Evolutionary conservation across 1,140 invertebrate genomes (phyloP).

Genomic region (Pollicipes pollicipes): DNA sequence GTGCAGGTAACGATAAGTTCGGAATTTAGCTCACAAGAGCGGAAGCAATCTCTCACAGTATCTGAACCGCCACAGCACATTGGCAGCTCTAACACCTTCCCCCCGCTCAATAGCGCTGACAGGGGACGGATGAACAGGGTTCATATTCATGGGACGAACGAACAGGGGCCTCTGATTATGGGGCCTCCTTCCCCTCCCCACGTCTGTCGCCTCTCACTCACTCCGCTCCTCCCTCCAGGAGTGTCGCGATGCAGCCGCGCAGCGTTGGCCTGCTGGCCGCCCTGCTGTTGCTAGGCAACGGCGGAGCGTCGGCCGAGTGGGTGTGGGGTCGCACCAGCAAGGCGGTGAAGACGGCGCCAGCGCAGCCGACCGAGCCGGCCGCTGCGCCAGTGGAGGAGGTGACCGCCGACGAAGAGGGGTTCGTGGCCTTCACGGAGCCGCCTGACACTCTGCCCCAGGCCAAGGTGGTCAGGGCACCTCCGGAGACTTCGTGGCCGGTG

Average conservation of each 20-base stretch:
- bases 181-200: too few relatives aligned
- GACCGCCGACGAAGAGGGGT: neutral
- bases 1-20: too few relatives aligned
- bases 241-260: neutral
- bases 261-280: neutral
- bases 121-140: too few relatives aligned
- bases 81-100: too few relatives aligned
- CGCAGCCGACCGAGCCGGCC: neutral
- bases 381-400: neutral
- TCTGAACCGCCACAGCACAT: too few relatives aligned
- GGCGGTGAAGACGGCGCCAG: neutral
- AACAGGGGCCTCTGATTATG: too few relatives aligned
- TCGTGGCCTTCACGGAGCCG: neutral
- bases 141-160: too few relatives aligned
- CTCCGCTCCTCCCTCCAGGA: neutral
- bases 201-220: too few relatives aligned
- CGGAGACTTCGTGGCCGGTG: neutral
- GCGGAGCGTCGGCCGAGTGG: neutral
- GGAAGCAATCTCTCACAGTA: too few relatives aligned
- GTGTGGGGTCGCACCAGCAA: neutral
- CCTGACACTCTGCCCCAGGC: neutral
- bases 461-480: neutral
- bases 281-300: neutral
- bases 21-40: too few relatives aligned
- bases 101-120: too few relatives aligned